phyloP scores from a whole-genome alignment of 2,888 invertebrate genomes.

The Celastrina argiolus region DNA sequence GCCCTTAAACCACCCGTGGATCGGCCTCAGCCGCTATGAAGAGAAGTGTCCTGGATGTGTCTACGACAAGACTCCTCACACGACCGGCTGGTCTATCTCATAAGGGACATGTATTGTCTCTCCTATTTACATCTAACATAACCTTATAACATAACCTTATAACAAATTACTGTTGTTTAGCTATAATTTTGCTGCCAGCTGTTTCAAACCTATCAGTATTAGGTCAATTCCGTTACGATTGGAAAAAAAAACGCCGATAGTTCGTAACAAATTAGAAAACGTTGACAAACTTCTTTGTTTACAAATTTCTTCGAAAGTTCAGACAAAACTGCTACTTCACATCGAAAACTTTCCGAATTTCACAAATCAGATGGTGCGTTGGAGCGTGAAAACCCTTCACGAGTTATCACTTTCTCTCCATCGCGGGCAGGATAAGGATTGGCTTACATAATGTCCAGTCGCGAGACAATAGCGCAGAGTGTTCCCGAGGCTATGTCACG shows the following conservation, averaged over 20 bases:
- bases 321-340: background rate
- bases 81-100: too few relatives aligned
- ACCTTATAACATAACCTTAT: too few relatives aligned
- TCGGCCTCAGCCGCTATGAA: too few relatives aligned
- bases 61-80: too few relatives aligned
- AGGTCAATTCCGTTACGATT: background rate
- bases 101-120: too few relatives aligned
- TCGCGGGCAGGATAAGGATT: constrained; percentile 18
- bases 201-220: background rate
- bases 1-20: too few relatives aligned
- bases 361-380: constrained; percentile 16
- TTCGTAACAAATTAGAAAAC: constrained; percentile 1
- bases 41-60: too few relatives aligned
- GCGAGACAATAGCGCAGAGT: constrained; percentile 28
- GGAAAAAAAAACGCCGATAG: background rate
- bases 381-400: constrained; percentile 13
- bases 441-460: constrained; percentile 12
- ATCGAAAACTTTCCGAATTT: constrained; percentile 17
- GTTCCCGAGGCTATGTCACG: constrained; percentile 33
- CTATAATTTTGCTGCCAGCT: background rate
- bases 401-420: constrained; percentile 17
- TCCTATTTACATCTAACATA: too few relatives aligned
- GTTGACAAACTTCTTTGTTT: constrained; percentile 14
- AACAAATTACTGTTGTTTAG: too few relatives aligned
- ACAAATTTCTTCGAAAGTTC: constrained; percentile 9